Evolutionary conservation across 2,797 vertebrate species (phyloP).

Genomic region (Phataginus tricuspis): DNA sequence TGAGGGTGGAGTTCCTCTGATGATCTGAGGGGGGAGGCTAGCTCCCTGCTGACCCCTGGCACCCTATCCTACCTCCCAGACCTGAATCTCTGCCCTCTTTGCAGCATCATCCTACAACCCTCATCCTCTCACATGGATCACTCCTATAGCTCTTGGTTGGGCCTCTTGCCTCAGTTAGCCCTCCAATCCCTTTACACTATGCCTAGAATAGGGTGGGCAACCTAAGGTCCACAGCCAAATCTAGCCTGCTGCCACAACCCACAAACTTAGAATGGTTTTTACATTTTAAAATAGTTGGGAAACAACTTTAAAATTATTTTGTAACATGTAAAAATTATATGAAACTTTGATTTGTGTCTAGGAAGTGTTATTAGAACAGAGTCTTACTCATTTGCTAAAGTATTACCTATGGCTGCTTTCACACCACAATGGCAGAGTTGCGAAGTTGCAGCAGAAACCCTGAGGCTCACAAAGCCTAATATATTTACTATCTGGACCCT

Average conservation of each 20-base stretch:
- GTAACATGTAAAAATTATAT: not conserved
- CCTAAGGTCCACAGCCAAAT: not conserved
- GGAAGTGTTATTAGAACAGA: not conserved
- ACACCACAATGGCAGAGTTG: not conserved
- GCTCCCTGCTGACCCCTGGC: not conserved
- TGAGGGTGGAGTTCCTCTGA: not conserved
- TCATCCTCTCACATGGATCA: not conserved
- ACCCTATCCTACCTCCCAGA: not conserved
- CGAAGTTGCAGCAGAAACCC: not conserved
- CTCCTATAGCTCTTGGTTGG: not conserved
- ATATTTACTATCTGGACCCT: not conserved
- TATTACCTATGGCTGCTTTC: not conserved
- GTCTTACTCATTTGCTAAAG: not conserved
- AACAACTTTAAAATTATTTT: not conserved
- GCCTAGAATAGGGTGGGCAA: not conserved
- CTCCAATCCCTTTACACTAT: not conserved
- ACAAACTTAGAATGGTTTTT: not conserved
- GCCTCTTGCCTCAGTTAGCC: not conserved
- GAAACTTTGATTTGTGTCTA: not conserved
- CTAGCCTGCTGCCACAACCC: not conserved
- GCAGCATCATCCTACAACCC: not conserved
- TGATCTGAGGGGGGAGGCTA: not conserved
- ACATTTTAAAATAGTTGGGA: slow-evolving; percentile 9
- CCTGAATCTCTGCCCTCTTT: not conserved
- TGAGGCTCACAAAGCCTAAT: not conserved